Base-by-base conservation (phyloP, 2,888 invertebrate genomes). In the Tridacna gigas region DNA sequence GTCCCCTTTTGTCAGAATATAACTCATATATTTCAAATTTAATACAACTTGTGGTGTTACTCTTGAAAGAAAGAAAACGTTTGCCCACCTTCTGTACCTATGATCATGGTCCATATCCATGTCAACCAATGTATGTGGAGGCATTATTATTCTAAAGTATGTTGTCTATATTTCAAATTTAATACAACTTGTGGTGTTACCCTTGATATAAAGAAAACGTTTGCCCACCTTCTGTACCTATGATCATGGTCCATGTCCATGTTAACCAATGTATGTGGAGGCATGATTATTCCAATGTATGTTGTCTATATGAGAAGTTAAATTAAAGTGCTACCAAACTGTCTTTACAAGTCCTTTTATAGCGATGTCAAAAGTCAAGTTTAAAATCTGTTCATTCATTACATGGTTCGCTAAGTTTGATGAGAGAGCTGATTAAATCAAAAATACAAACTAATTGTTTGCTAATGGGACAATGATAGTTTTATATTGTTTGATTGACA, bases 361-460 rank as follows among this genome's bases (percentile, higher is more conserved):
- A 18, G 15, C 20, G n/a, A 12, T 28, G 45, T 69, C 47, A 37
- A 37, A 63, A 51, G 15, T 15, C 7, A 3, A 71, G 11, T 22
- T 71, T 25, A 26, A 71, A 51, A 71, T 51, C 11, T 71, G 47
- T 71, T 51, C 71, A 71, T 25, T n/a, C 71, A 25, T 51, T 63
- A n/a, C 71, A 71, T 51, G 51, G 71, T 25, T 51, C 71, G 51
- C 25, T 26, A 51, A 71, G 51, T 48, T 71, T 71, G 71, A 48
- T 47, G 48, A 71, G 63, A 15, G 76, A 77, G 67, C 74, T 82
- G 66, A 67, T 65, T 65, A 69, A 60, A 66, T 73, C 81, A 48
- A 82, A 37, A 37, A 82, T 28, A 60, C 63, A 28, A 26, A 28
- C 77, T 66, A 66, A 67, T 77, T 66, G 51, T 28, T 66, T 56